Base-by-base conservation (phyloP, 2,888 invertebrate species). In the Saturnia japonica region DNA sequence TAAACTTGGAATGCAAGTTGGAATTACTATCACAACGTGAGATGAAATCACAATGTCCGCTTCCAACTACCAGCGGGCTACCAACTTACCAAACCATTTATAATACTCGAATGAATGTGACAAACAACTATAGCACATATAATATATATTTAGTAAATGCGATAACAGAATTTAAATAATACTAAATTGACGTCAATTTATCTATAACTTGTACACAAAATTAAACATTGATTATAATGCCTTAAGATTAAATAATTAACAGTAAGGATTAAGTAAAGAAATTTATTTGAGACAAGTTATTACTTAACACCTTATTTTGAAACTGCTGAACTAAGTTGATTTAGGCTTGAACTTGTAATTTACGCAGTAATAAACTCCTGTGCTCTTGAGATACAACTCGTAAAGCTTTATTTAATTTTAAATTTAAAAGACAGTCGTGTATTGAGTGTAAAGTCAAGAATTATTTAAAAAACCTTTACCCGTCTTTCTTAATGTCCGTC, bases 401-500 rank as follows among this genome's bases (percentile, higher is more conserved):
- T 34, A 34, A 34, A 34, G 34, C 6, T 34, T 34, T 34, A 34
- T 34, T 34, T 34, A 34, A 34, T 34, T 34, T 34, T 34, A 4
- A 34, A 34, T 34, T 34, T 34, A 34, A 34, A 2, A 34, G 34
- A 34, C 34, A 4, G 34, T 34, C 34, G 34, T 34, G 2, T 16
- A 47, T 47, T 47, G 16, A 14, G 12, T 16, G 16, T 14, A 14
- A 47, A 16, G 14, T 51, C 6, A 51, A 51, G n/a, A n/a, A 0
- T 0, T n/a, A 51, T 6, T 47, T 16, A 19, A 47, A 19, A 47
- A 47, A 14, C 19, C 12, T 80, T 72, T 86, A 86, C 45, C 78
- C 73, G 0, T 82, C 80, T 16, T 74, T 75, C 9, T 45, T 68
- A 0, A 74, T 68, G 71, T 88, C 91, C 0, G 95, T 95, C 95